These are phyloP conservation scores for Centrocercus urophasianus DNA, from an alignment of 2,113 vertebrate species.

Conservation along the genomic window DNA sequence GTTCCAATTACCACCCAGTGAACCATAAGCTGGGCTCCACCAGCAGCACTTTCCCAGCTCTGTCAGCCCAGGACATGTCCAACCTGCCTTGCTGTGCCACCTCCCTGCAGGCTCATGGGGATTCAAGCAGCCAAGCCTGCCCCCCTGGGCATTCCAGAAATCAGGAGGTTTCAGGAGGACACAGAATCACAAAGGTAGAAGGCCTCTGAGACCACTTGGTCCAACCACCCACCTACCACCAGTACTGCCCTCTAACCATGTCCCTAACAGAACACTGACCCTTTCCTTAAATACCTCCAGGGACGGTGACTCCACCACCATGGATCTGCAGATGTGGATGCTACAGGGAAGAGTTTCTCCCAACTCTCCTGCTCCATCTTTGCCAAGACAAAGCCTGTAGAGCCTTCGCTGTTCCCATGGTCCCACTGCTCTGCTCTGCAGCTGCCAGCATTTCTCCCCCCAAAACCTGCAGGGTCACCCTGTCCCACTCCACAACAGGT, in stretches of 20 bases:
- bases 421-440: background rate
- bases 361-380: background rate
- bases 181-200: background rate
- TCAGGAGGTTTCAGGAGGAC: background rate
- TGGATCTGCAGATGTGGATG: background rate
- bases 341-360: background rate
- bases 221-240: too few species aligned
- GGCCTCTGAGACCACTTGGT: too few species aligned
- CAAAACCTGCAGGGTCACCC: background rate
- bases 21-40: background rate
- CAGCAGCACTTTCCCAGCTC: background rate
- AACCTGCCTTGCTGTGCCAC: background rate
- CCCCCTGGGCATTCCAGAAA: background rate
- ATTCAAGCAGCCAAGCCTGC: background rate
- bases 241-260: too few species aligned
- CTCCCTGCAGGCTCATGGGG: background rate
- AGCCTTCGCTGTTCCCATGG: rapidly evolving
- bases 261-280: too few species aligned
- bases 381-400: background rate
- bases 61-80: background rate
- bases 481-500: background rate
- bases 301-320: too few species aligned
- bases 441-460: background rate
- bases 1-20: background rate
- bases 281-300: too few species aligned